A percentile compares a stretch with the other conserved stretches of the same genome.
phyloP scores from a whole-genome alignment of 2,888 invertebrate species.

The Melanargia galathea region DNA sequence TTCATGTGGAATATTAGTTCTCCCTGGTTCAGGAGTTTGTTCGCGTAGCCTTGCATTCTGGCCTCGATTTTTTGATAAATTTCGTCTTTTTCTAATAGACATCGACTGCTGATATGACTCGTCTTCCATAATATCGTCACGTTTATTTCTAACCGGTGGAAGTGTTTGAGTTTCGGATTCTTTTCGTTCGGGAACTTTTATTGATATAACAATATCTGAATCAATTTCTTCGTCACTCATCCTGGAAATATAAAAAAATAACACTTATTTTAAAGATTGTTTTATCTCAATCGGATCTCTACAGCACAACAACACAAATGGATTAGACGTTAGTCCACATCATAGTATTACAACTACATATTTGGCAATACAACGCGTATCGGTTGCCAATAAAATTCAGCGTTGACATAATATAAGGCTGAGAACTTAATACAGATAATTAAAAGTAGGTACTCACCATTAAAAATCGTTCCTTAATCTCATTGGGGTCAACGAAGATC shows the following conservation, averaged over 20 bases:
- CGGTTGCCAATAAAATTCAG: slow-evolving; percentile 65
- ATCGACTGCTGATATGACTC: slow-evolving; percentile 57
- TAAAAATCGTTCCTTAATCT: slow-evolving; percentile 58
- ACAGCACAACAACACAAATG: slow-evolving; percentile 9
- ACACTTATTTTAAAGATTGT: slow-evolving; percentile 32
- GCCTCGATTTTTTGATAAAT: slow-evolving; percentile 81
- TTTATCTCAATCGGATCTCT: slow-evolving; percentile 22
- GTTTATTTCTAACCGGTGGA: slow-evolving; percentile 51
- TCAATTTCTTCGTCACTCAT: slow-evolving; percentile 64
- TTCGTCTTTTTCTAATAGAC: slow-evolving; percentile 83
- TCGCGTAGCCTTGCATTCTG: slow-evolving; percentile 74
- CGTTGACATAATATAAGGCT: slow-evolving; percentile 53
- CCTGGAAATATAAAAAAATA: slow-evolving; percentile 60
- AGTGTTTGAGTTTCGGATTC: slow-evolving; percentile 68
- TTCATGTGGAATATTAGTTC: slow-evolving; percentile 77
- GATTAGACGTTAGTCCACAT: background rate
- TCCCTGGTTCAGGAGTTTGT: slow-evolving; percentile 76
- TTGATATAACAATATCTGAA: slow-evolving; percentile 48
- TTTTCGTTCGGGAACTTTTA: slow-evolving; percentile 62
- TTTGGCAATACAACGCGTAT: slow-evolving; percentile 63
- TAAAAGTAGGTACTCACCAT: slow-evolving; percentile 69
- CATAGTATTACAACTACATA: slow-evolving; percentile 18
- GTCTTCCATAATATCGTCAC: slow-evolving; percentile 63
- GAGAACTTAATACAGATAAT: slow-evolving; percentile 47
- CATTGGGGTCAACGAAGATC: slow-evolving; percentile 66